A percentile compares a stretch with the other conserved stretches of the same genome.
These are phyloP conservation scores for Syndactyla subalaris DNA, from an alignment of 2,797 vertebrate genomes.

Conservation along the genomic window DNA sequence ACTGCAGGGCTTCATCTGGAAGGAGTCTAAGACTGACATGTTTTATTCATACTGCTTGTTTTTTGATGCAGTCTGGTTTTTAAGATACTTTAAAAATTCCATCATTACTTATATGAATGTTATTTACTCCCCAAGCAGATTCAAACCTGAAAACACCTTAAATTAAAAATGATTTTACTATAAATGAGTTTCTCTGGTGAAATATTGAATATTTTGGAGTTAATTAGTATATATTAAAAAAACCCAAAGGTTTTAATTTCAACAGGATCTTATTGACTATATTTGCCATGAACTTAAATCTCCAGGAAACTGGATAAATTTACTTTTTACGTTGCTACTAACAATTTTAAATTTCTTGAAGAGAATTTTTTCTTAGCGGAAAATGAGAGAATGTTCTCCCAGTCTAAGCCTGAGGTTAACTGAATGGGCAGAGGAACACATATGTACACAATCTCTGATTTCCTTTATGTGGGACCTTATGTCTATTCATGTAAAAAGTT, in stretches of 20 bases:
- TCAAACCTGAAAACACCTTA: not conserved
- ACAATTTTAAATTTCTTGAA: not conserved
- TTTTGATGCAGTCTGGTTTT: not conserved
- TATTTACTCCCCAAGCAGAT: not conserved
- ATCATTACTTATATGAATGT: not conserved
- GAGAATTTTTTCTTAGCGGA: not conserved
- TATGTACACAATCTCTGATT: not conserved
- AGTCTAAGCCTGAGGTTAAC: not conserved
- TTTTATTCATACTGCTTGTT: not conserved
- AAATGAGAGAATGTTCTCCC: not conserved
- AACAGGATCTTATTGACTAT: not conserved
- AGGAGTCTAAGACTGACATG: not conserved
- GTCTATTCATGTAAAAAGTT: not conserved
- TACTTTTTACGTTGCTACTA: not conserved
- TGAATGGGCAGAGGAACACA: not conserved
- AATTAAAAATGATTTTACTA: not conserved
- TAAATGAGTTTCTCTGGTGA: not conserved
- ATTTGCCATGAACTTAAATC: rapidly evolving
- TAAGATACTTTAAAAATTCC: not conserved
- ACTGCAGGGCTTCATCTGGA: not conserved
- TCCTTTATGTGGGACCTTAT: not conserved
- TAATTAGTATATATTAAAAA: not conserved
- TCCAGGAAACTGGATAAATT: not conserved
- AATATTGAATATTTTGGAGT: not conserved
- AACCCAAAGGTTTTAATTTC: not conserved